Percentiles rank a stretch among this genome's conserved stretches.
phyloP scores from a whole-genome alignment of 2,888 invertebrate genomes.

The Drosophila buzzatii region DNA sequence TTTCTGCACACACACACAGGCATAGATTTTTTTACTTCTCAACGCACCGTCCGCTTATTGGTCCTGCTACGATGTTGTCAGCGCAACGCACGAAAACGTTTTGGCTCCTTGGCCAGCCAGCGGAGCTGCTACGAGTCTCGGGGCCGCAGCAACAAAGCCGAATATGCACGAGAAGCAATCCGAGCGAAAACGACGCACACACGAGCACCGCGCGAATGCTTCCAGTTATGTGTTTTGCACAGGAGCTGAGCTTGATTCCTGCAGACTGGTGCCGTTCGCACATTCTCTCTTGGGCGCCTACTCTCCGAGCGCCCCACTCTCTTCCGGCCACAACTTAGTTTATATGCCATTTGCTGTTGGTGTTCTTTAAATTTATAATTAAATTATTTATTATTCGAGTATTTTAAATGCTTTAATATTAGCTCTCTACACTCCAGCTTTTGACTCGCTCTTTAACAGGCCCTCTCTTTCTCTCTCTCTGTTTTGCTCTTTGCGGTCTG shows the following conservation, averaged over 20 bases:
- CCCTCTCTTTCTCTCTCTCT: constrained; percentile 13
- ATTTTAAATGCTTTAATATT: constrained; percentile 40
- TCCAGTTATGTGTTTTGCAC: constrained; percentile 39
- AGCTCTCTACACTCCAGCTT: neutral
- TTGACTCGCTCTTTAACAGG: constrained; percentile 4
- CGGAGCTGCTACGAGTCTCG: constrained; percentile 44
- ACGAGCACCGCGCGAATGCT: constrained; percentile 34
- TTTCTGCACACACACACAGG: constrained; percentile 64
- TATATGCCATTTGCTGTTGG: constrained; percentile 5
- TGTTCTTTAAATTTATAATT: constrained; percentile 58
- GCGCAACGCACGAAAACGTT: constrained; percentile 81
- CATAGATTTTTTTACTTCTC: constrained; percentile 11
- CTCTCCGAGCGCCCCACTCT: neutral
- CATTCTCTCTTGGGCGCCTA: neutral
- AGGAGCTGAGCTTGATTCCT: constrained; percentile 28
- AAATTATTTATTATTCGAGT: constrained; percentile 62
- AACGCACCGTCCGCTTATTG: constrained; percentile 76
- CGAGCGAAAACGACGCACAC: constrained; percentile 20
- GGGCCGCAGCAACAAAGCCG: constrained; percentile 46
- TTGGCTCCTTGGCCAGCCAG: constrained; percentile 54
- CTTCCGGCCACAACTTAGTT: neutral
- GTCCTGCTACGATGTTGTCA: constrained; percentile 78
- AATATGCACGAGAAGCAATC: constrained; percentile 5
- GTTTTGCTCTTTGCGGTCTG: constrained; percentile 16
- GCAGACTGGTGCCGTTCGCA: constrained; percentile 13